Base-by-base conservation (phyloP, 2,888 invertebrate species). In the Cancer borealis region DNA sequence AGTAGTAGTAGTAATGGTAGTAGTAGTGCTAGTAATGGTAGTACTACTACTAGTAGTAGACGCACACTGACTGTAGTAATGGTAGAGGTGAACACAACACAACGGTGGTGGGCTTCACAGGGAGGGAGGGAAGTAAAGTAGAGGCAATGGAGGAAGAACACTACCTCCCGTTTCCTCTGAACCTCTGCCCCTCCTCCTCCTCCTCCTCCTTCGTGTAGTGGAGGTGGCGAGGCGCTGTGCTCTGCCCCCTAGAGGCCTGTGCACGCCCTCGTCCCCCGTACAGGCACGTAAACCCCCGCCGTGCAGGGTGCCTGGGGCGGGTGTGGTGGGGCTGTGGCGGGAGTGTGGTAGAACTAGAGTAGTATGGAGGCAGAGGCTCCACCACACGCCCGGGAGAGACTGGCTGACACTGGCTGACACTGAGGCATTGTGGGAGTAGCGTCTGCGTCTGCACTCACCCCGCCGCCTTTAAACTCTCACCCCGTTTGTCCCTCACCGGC, bases 331-430 rank as follows among this genome's bases (percentile, higher is more conserved):
- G 73, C 26, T 73, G 73, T 73, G 73, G 73, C 26, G 26, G 73
- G 73, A n/a, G 73, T 73, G 73, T 73, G 73, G 26, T 73, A 73
- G 73, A n/a, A 26, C n/a, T 73, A 26, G 21, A n/a, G 5, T 26
- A 73, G 73, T 73, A 73, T 73, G 73, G 54, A 54, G 54, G 54
- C 10, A 26, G 73, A 73, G 73, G 73, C 26, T 26, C 73, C 73
- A 26, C 73, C 73, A 73, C n/a, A 73, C 73, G 73, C 73, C 73
- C 73, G 73, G 26, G 73, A 73, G 73, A 73, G 73, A 73, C 73
- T 73, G 73, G 73, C 73, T 73, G 73, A 73, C 73, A 73, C 73
- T 73, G 73, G 73, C 73, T 73, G 73, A 73, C 73, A 73, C 73
- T 73, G 73, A 73, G 73, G 73, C 73, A 73, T 73, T 73, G n/a